phyloP scores from a whole-genome alignment of 2,113 vertebrate species.

The Willisornis vidua region DNA sequence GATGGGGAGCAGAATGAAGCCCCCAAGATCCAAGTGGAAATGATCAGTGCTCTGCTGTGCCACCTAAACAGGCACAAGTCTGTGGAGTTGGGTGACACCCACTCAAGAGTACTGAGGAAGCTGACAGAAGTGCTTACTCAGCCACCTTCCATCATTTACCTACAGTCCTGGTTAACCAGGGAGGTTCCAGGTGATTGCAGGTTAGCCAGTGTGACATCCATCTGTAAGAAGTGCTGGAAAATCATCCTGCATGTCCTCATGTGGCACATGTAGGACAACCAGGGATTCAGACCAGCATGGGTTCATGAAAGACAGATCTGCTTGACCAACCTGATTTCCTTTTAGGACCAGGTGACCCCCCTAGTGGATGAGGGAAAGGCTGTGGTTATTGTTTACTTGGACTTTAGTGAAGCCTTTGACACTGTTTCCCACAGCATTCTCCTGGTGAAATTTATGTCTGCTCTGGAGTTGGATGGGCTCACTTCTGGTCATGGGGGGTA shows the following conservation, averaged over 20 bases:
- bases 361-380: not conserved
- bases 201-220: not conserved
- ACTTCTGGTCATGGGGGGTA: not conserved
- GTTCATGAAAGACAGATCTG: not conserved
- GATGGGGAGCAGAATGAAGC: not conserved
- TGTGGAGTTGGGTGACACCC: not conserved
- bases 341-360: not conserved
- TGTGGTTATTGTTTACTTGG: not conserved
- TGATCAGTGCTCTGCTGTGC: not conserved
- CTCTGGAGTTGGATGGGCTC: fast-evolving
- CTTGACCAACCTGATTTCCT: not conserved
- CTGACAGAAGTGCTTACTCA: not conserved
- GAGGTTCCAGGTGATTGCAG: not conserved
- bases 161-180: not conserved
- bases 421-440: not conserved
- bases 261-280: not conserved
- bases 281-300: too few relatives aligned
- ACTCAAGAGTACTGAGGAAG: not conserved
- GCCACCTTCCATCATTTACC: not conserved
- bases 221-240: not conserved
- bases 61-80: not conserved
- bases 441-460: not conserved
- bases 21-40: not conserved
- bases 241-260: not conserved
- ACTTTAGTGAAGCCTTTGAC: not conserved